Conservation (phyloP, 2,797 vertebrate species). For the Poliocrania exsul region DNA sequence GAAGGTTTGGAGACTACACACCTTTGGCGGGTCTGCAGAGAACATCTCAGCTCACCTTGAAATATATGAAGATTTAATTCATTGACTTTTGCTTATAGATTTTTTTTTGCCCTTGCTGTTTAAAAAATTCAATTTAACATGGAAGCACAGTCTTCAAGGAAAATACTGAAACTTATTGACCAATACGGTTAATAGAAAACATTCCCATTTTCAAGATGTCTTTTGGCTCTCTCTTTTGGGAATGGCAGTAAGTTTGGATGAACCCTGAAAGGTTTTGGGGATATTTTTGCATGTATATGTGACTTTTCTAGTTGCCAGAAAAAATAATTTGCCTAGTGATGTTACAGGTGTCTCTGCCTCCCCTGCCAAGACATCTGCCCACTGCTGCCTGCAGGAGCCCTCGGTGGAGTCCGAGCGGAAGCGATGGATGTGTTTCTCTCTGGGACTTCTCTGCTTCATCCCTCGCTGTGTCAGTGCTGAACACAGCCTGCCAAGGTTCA, state of each 20-base stretch:
- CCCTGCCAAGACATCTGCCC: constrained; percentile 48
- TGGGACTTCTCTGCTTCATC: constrained; percentile 5
- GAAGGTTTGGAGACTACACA: neutral
- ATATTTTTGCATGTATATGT: neutral
- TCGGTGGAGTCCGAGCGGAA: rapidly evolving
- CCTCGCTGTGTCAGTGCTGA: neutral
- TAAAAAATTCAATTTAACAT: neutral
- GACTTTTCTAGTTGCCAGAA: neutral
- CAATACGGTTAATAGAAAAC: neutral
- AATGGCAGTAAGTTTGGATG: neutral
- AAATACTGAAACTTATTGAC: neutral
- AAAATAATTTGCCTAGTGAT: neutral
- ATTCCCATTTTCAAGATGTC: neutral
- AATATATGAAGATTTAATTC: neutral
- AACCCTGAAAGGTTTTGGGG: neutral
- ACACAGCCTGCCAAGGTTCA: constrained; percentile 17
- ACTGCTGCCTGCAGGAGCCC: neutral
- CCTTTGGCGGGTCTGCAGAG: neutral
- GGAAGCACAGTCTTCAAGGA: neutral
- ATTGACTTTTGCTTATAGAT: neutral
- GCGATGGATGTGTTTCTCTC: neutral
- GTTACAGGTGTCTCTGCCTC: constrained; percentile 23
- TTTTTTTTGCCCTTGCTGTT: neutral
- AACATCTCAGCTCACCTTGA: neutral
- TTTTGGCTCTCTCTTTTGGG: neutral